Percentiles rank a stretch among this genome's conserved stretches.
Evolutionary conservation across 2,888 invertebrate genomes (phyloP).

Genomic region (Cerceris rybyensis): DNA sequence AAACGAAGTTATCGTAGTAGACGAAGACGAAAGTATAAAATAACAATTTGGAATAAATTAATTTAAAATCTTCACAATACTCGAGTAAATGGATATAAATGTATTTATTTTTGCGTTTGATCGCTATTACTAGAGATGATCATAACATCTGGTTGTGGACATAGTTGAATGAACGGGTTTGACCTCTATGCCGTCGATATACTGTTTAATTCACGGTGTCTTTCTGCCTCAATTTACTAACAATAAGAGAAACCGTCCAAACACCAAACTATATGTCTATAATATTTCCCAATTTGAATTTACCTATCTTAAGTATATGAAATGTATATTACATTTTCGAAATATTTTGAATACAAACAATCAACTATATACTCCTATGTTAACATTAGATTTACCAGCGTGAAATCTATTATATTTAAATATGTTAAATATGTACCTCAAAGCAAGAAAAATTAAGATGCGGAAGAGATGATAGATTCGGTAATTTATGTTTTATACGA

Average conservation of each 20-base stretch:
- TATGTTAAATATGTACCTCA: too few species aligned
- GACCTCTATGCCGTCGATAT: constrained; percentile 40
- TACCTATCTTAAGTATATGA: not conserved
- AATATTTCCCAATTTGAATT: not conserved
- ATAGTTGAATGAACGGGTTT: constrained; percentile 64
- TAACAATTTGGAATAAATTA: not conserved
- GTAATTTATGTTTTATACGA: too few species aligned
- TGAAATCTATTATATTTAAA: too few species aligned
- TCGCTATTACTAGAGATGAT: not conserved
- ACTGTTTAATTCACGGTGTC: not conserved
- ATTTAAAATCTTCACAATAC: not conserved
- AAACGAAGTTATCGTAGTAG: too few species aligned
- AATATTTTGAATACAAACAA: not conserved
- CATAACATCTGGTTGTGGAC: not conserved
- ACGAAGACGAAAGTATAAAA: too few species aligned
- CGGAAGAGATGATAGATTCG: too few species aligned
- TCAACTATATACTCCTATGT: not conserved
- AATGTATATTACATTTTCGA: not conserved
- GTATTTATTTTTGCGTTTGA: constrained; percentile 1
- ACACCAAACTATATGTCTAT: not conserved
- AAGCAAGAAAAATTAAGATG: too few species aligned
- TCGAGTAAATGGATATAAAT: not conserved
- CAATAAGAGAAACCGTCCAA: not conserved
- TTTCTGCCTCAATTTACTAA: not conserved
- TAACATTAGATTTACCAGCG: too few species aligned